Evolutionary conservation across 1,140 invertebrate species (phyloP), one percentile per base, ranked within the genome.

Genomic region (Globodera rostochiensis): DNA sequence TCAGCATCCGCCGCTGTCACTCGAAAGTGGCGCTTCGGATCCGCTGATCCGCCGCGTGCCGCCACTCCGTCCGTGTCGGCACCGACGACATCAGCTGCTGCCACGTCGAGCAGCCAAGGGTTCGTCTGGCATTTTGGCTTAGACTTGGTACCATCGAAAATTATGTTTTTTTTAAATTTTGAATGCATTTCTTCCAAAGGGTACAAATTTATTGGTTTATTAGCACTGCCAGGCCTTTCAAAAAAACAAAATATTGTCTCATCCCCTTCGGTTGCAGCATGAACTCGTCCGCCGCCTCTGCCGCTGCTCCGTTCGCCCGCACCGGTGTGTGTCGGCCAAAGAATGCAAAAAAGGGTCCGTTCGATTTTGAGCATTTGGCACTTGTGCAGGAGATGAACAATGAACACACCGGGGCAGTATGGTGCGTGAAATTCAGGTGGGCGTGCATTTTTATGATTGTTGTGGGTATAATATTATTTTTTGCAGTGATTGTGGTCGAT

Each of bases 341-440:
- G 67, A 87, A 87, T 69, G 70, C 83, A 13, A 87, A 98, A 89
- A 98, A 98, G 91, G 96, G 96, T 2, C 96, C 96, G 0, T 96
- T 95, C 89, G 96, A 98, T 88, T 98, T 97, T 91, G 94, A 95
- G 80, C 93, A 94, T 81, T 90, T 94, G 6, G 91, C 93, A 88
- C 92, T 94, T 82, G 92, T 94, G 4, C 94, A 94, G 91, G 95
- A 96, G 89, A 92, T 85, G 6, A 90, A 85, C 73, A 93, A 94
- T 1, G 95, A 95, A 86, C 95, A 98, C 89, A 93, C 93, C 7
- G 95, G 95, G 50, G 95, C 97, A 5, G 94, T 98, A 84, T 99
- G 97, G 97, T 97, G 95, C 84, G 97, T 98, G 94, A 98, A 98
- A 91, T 98, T 98, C 90, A 97, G 96, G 71, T 94, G 45, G 81